Evolutionary conservation across 2,888 invertebrate species (phyloP).

Genomic region (Tetrapedia diversipes): DNA sequence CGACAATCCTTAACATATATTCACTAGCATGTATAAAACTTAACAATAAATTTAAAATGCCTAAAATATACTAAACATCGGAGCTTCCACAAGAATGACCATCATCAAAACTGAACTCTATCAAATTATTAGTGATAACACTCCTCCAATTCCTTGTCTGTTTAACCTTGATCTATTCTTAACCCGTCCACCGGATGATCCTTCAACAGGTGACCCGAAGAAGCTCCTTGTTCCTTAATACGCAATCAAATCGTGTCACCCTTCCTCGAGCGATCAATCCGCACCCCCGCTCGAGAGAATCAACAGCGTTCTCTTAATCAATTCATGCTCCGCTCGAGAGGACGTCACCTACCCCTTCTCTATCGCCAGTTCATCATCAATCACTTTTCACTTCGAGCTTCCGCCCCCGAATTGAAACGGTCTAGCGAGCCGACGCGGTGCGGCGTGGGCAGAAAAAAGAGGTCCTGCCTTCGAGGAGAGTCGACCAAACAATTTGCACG

Average conservation of each 20-base stretch:
- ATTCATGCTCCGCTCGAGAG: conserved; percentile 18
- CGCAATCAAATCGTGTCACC: background rate
- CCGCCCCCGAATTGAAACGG: conserved; percentile 33
- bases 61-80: too few relatives aligned
- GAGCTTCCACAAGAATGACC: too few relatives aligned
- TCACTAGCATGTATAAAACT: too few relatives aligned
- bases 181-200: background rate
- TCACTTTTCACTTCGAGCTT: conserved; percentile 33
- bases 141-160: too few relatives aligned
- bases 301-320: conserved; percentile 39
- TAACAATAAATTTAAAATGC: too few relatives aligned
- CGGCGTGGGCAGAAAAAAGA: background rate
- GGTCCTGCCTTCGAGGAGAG: conserved; percentile 3
- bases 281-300: background rate
- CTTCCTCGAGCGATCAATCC: conserved; percentile 7
- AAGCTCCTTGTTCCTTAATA: background rate
- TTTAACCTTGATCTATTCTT: background rate
- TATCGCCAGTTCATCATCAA: conserved; percentile 16
- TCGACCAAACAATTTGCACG: conserved; percentile 61
- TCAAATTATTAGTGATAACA: too few relatives aligned
- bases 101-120: too few relatives aligned
- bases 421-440: background rate
- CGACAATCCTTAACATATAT: too few relatives aligned
- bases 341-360: conserved; percentile 1
- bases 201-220: conserved; percentile 8